These are phyloP conservation scores for Lasius fuliginosus DNA, from an alignment of 2,888 invertebrate genomes.

Conservation along the genomic window DNA sequence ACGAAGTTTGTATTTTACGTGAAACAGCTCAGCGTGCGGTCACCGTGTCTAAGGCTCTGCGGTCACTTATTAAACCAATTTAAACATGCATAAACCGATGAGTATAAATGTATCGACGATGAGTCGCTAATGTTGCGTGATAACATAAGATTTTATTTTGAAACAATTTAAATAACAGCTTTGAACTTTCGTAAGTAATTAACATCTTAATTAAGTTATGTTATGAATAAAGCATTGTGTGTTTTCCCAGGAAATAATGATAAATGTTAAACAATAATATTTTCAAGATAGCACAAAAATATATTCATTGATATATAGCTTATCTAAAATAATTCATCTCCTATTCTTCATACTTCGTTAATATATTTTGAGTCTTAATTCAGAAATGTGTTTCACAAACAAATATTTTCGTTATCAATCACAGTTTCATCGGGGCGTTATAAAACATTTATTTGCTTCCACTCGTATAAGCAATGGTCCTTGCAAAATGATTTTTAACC, in stretches of 20 bases:
- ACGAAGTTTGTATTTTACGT: slow-evolving; percentile 26
- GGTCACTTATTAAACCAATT: slow-evolving; percentile 39
- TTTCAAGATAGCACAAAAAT: background rate
- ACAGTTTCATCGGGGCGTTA: background rate
- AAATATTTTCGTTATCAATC: background rate
- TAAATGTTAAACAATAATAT: background rate
- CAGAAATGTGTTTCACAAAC: background rate
- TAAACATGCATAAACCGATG: slow-evolving; percentile 15
- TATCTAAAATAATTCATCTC: background rate
- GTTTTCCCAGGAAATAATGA: background rate
- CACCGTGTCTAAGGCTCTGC: slow-evolving; percentile 1
- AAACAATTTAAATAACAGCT: background rate
- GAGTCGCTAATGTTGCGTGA: slow-evolving; percentile 31
- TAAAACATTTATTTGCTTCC: background rate
- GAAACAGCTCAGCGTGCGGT: slow-evolving; percentile 35
- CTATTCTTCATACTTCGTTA: background rate
- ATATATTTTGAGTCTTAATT: background rate
- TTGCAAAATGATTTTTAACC: slow-evolving; percentile 7
- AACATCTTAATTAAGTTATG: background rate
- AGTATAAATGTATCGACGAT: slow-evolving; percentile 17
- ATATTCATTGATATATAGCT: background rate
- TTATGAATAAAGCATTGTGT: background rate
- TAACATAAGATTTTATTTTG: slow-evolving; percentile 10
- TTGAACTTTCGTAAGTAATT: background rate
- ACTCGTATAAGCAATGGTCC: background rate